Evolutionary conservation across 2,888 invertebrate species (phyloP).

Genomic region (Scrobipalpa atriplicella): DNA sequence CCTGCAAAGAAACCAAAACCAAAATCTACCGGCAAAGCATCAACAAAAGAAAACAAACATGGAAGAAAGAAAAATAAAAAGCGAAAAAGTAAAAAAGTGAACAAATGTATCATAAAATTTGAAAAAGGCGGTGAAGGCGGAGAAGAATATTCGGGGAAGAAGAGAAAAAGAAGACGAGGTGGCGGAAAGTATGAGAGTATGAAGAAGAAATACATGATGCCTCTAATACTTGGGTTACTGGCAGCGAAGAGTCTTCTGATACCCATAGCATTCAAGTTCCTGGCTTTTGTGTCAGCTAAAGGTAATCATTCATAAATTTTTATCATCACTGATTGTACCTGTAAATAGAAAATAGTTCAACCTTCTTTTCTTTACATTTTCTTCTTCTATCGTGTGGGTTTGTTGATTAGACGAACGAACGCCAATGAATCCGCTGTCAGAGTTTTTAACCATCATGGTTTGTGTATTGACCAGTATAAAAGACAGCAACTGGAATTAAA

Average conservation of each 20-base stretch:
- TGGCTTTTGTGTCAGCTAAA: conserved; percentile 86
- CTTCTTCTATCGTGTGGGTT: too few relatives aligned
- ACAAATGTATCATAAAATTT: conserved; percentile 68
- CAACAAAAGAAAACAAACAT: conserved; percentile 33
- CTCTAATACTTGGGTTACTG: conserved; percentile 84
- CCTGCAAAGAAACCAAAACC: neutral
- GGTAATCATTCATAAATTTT: conserved; percentile 57
- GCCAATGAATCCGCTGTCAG: too few relatives aligned
- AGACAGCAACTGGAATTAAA: too few relatives aligned
- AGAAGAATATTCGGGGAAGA: conserved; percentile 36
- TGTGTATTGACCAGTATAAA: too few relatives aligned
- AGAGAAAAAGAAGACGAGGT: conserved; percentile 42
- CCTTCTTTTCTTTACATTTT: too few relatives aligned
- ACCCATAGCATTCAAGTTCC: conserved; percentile 86
- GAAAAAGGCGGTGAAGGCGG: conserved; percentile 45
- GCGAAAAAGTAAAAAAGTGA: conserved; percentile 49
- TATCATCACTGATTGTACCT: too few relatives aligned
- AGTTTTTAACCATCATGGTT: too few relatives aligned
- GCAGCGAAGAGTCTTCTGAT: conserved; percentile 86
- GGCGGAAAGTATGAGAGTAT: conserved; percentile 49
- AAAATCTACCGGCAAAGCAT: conserved; percentile 6
- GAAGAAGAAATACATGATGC: conserved; percentile 81
- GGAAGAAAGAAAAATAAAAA: conserved; percentile 37
- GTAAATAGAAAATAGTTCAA: too few relatives aligned
- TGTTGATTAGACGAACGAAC: too few relatives aligned